Evolutionary conservation across 2,113 vertebrate species (phyloP).

Genomic region (Coturnix japonica): DNA sequence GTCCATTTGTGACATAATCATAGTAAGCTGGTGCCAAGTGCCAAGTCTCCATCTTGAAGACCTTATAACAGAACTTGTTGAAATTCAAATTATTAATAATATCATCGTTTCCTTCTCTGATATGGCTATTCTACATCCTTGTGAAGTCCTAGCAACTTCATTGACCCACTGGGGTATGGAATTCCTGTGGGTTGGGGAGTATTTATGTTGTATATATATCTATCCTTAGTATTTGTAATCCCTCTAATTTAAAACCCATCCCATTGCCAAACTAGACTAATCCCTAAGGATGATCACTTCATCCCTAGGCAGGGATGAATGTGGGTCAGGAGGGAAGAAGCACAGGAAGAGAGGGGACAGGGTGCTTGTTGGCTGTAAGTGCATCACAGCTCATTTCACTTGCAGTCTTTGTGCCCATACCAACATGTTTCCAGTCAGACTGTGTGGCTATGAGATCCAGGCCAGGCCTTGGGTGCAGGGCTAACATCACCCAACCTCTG

Average conservation of each 20-base stretch:
- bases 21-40: background rate
- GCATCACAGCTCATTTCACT: background rate
- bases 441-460: background rate
- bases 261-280: background rate
- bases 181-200: background rate
- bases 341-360: background rate
- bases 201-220: background rate
- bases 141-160: background rate
- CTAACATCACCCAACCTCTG: background rate
- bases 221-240: background rate
- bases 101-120: background rate
- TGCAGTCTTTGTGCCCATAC: background rate
- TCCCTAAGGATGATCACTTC: background rate
- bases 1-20: background rate
- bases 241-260: background rate
- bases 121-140: background rate
- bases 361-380: background rate
- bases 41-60: background rate
- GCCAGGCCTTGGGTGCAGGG: background rate
- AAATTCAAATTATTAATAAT: constrained; percentile 1
- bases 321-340: background rate
- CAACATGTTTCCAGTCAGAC: fast-evolving
- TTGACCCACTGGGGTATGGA: background rate
- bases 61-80: background rate
- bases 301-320: background rate